Evolutionary conservation across 2,797 vertebrate genomes (phyloP), one percentile per base, ranked within the genome.

Genomic region (Urocyon cinereoargenteus): DNA sequence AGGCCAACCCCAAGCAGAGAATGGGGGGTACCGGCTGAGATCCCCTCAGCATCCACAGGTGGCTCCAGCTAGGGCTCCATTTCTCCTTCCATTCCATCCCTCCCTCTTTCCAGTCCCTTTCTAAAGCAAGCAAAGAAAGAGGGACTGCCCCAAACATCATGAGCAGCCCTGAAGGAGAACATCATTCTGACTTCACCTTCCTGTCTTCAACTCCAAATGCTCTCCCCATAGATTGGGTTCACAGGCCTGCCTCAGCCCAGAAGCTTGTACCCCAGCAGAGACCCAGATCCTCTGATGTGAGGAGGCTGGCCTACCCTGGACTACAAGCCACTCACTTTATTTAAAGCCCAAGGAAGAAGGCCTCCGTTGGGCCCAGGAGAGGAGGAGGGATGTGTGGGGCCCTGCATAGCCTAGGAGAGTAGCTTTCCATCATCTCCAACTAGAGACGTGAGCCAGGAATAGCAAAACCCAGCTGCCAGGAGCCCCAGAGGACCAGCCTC

Each of bases 81-180:
- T 66, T 91, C 22, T 14, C 61, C 5, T 86, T 61, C 68, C 14
- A 34, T 70, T 83, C 14, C 6, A 22, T 24, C 24, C 3, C 61
- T 36, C 12, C 13, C 36, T 8, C n/a, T 83, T 92, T 24, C 88
- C 21, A 28, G 16, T 59, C 61, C 28, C 22, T 28, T 28, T 88
- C 75, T 61, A 64, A 64, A 87, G 9, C 45, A 94, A 10, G 34
- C n/a, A 9, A 64, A 64, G 59, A 66, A 40, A 73, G 28, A 72
- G 10, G 24, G 73, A 11, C 34, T 21, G 11, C 31, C 14, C n/a
- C 28, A 53, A 64, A 68, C 12, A 62, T 28, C 53, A 4, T 12
- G 62, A 78, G 22, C 36, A 40, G 40, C n/a, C 85, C 64, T 51
- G 7, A 57, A 79, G 88, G 18, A 77, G 31, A 94, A 34, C n/a